Conservation (phyloP, 1,140 invertebrate genomes). For the Acromyrmex charruanus region DNA sequence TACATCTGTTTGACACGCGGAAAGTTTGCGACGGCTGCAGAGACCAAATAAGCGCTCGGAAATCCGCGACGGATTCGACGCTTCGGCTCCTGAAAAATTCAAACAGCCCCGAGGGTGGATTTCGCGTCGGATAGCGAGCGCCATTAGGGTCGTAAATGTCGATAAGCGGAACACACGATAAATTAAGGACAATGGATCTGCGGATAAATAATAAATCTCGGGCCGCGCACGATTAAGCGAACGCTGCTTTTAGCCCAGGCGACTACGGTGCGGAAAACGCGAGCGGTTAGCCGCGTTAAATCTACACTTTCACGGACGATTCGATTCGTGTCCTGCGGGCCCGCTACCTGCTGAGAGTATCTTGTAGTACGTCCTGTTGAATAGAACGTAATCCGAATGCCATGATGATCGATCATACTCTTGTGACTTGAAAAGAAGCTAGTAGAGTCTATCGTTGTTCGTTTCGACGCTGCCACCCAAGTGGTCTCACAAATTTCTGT, state of each 20-base stretch:
- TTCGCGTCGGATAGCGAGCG: constrained; percentile 23
- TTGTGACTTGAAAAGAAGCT: constrained; percentile 54
- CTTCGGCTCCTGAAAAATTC: constrained; percentile 51
- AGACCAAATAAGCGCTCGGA: constrained; percentile 64
- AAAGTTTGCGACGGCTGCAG: constrained; percentile 59
- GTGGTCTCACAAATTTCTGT: constrained; percentile 24
- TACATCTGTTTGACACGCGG: constrained; percentile 66
- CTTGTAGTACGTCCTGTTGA: constrained; percentile 39
- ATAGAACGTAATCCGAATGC: constrained; percentile 58
- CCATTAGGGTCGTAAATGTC: constrained; percentile 60
- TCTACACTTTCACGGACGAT: constrained; percentile 16
- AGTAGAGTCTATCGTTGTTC: constrained; percentile 51
- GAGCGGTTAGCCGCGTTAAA: constrained; percentile 22
- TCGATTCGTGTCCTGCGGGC: constrained; percentile 20
- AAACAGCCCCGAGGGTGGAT: constrained; percentile 40
- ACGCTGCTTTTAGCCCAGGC: constrained; percentile 30
- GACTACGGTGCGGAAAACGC: constrained; percentile 40
- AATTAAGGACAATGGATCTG: constrained; percentile 55
- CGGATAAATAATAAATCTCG: constrained; percentile 59
- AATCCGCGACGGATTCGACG: constrained; percentile 59
- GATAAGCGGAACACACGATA: constrained; percentile 53
- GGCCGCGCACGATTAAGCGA: constrained; percentile 19
- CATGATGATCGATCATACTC: constrained; percentile 51
- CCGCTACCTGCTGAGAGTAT: constrained; percentile 53
- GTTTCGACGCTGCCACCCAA: constrained; percentile 38